Evolutionary conservation across 2,797 vertebrate species (phyloP), one percentile per base, ranked within the genome.

Genomic region (Urocyon cinereoargenteus): DNA sequence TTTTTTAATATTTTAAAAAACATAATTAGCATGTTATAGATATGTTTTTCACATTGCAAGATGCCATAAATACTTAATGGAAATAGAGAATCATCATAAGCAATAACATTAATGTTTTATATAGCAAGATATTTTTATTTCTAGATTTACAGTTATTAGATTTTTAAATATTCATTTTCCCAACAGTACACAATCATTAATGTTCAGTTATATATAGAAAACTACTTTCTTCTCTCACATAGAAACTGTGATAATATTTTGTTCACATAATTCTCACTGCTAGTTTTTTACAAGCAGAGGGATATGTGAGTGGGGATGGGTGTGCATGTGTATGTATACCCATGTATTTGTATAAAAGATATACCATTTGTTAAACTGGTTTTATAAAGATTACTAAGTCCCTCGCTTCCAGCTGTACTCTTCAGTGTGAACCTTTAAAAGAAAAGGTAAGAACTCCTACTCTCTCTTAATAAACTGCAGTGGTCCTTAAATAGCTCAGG

Each of bases 1-100:
- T 93, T 90, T 97, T 96, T 91, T 91, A 59, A 59, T 97, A 70
- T 78, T 96, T 96, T 16, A 3, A 70, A 86, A 86, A 86, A 12
- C 2, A 73, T 78, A 84, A 84, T 53, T 78, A 78, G 40, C 45
- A 36, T 90, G 11, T 83, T 79, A 68, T 22, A 86, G 14, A 59
- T 88, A 66, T 1, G 26, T 4, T 92, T 92, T 95, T 92, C 55
- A 92, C 18, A 49, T 90, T 90, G 64, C 11, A 90, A 73, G 26
- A 36, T 86, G 24, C 55, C 73, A 34, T 82, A 79, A 85, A 19
- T 92, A 45, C 57, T 88, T 79, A 93, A 8, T 66, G 61, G 15
- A 75, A 86, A 31, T 59, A 83, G 18, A 5, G 18, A 86, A 77
- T 28, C 36, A 77, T 72, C 51, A 51, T 93, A 82, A 87, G 82